A percentile compares a stretch with the other conserved stretches of the same genome.
phyloP scores from a whole-genome alignment of 2,797 vertebrate genomes.

The Synanceia verrucosa region DNA sequence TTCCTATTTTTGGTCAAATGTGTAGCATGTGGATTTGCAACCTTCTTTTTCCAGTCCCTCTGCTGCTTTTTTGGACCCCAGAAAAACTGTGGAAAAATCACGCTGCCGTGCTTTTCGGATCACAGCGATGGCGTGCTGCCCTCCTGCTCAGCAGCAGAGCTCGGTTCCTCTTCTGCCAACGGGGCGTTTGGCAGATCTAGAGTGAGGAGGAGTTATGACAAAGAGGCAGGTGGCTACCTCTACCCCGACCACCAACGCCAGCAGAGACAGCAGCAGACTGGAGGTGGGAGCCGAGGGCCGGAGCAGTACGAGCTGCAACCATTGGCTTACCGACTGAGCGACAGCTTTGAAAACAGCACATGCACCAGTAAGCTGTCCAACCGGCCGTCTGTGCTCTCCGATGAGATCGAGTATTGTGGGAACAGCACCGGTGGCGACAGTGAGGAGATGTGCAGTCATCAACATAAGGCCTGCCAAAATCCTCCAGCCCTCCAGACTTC shows the following conservation, averaged over 20 bases:
- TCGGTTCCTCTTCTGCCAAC: slow-evolving; percentile 77
- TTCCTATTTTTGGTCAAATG: slow-evolving; percentile 96
- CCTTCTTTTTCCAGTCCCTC: slow-evolving; percentile 97
- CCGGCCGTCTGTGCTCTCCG: slow-evolving; percentile 93
- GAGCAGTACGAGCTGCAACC: slow-evolving; percentile 98
- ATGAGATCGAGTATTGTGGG: slow-evolving; percentile 90
- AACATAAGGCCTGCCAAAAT: slow-evolving; percentile 64
- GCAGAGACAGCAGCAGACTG: slow-evolving; percentile 71
- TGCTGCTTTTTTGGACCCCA: slow-evolving; percentile 98
- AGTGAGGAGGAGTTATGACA: slow-evolving; percentile 74
- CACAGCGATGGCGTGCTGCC: slow-evolving; percentile 64
- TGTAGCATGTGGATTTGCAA: slow-evolving; percentile 95
- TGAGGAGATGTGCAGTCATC: slow-evolving; percentile 67
- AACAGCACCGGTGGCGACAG: slow-evolving; percentile 58
- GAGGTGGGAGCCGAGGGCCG: slow-evolving; percentile 68
- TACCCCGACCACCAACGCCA: slow-evolving; percentile 79
- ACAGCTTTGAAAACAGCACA: slow-evolving; percentile 99
- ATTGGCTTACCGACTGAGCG: slow-evolving; percentile 91
- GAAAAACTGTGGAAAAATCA: slow-evolving; percentile 91
- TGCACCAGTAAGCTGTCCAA: slow-evolving; percentile 98
- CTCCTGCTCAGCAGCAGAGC: slow-evolving; percentile 66
- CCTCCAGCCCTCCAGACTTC: slow-evolving; percentile 93
- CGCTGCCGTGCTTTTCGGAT: slow-evolving; percentile 87
- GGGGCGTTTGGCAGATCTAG: slow-evolving; percentile 84
- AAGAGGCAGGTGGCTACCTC: slow-evolving; percentile 76